phyloP scores from a whole-genome alignment of 2,797 vertebrate genomes.

The Argentina silus region DNA sequence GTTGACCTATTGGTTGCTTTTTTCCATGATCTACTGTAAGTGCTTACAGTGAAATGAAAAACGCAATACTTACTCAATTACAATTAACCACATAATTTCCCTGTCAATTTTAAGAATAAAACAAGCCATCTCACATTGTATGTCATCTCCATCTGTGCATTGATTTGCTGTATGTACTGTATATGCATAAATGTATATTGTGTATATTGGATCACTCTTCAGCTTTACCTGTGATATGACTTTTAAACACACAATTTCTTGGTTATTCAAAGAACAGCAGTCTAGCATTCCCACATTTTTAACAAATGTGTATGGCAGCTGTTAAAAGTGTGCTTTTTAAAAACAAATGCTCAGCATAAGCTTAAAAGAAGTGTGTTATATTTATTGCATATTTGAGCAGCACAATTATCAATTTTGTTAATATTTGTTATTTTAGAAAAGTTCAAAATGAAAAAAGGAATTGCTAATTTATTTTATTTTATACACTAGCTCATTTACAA shows the following conservation, averaged over 20 bases:
- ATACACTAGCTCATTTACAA: conserved; percentile 72
- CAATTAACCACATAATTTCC: conserved; percentile 46
- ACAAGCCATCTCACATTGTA: conserved; percentile 52
- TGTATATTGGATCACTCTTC: conserved; percentile 72
- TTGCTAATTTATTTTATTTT: conserved; percentile 81
- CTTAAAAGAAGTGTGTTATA: conserved; percentile 63
- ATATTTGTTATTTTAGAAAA: conserved; percentile 61
- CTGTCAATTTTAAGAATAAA: conserved; percentile 34
- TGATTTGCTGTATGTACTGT: conserved; percentile 77
- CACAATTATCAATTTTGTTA: conserved; percentile 68
- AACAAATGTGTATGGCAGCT: conserved; percentile 65
- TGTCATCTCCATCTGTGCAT: conserved; percentile 72
- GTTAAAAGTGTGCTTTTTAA: conserved; percentile 65
- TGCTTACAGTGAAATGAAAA: conserved; percentile 66
- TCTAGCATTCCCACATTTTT: conserved; percentile 61
- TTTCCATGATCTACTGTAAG: conserved; percentile 56
- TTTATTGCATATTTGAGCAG: conserved; percentile 74
- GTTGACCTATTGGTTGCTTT: conserved; percentile 58
- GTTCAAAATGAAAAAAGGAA: conserved; percentile 46
- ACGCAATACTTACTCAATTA: conserved; percentile 58
- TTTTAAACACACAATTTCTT: conserved; percentile 58
- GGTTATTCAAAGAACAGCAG: conserved; percentile 56
- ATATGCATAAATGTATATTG: conserved; percentile 77
- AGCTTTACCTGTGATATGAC: conserved; percentile 63
- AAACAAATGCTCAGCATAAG: conserved; percentile 56